Base-by-base conservation (phyloP, 2,797 vertebrate species). In the Gorsachius magnificus region DNA sequence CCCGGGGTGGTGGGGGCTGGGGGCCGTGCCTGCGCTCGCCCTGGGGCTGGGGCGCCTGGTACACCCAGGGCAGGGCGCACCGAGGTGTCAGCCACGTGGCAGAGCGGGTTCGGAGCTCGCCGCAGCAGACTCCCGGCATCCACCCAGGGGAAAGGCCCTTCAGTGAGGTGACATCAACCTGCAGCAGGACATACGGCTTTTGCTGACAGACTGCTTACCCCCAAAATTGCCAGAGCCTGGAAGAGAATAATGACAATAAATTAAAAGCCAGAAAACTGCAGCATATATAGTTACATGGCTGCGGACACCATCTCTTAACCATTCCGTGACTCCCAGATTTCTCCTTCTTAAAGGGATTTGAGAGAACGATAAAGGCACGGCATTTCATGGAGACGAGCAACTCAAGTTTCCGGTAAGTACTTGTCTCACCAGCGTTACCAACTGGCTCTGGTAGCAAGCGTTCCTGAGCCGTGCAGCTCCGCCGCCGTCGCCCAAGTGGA, bases 341-440 rank as follows among this genome's bases (percentile, higher is more conserved):
- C 31, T 45, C 60, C 63, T 29, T 1, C 24, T 25, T 24, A 10
- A 36, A 16, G 50, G 46, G 28, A 22, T 43, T 8, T 16, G 22
- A 14, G 71, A 25, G 46, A 43, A 16, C 19, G 21, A 4, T 18
- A 19, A 54, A 9, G 33, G 25, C 16, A 13, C 22, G 36, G 57
- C 88, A 35, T 79, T 87, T 88, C 83, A 77, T 41, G 89, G 93
- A 95, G 89, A 85, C 79, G 94, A 70, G 61, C 76, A 75, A 56
- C 77, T 90, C 11, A 43, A 24, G 51, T 89, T 93, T 95, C 92
- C 95, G 86, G 95, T 90, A 95, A 93, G 85, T 92, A 66, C 87
- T 31, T 71, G 72, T 61, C 28, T 18, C 66, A 33, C 94, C 94
- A 61, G 58, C 46, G 11, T 36, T 83, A 96, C 97, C 72, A 85